A percentile compares a stretch with the other conserved stretches of the same genome.
phyloP scores from a whole-genome alignment of 2,113 vertebrate genomes.

The Drymodes brunneopygia region DNA sequence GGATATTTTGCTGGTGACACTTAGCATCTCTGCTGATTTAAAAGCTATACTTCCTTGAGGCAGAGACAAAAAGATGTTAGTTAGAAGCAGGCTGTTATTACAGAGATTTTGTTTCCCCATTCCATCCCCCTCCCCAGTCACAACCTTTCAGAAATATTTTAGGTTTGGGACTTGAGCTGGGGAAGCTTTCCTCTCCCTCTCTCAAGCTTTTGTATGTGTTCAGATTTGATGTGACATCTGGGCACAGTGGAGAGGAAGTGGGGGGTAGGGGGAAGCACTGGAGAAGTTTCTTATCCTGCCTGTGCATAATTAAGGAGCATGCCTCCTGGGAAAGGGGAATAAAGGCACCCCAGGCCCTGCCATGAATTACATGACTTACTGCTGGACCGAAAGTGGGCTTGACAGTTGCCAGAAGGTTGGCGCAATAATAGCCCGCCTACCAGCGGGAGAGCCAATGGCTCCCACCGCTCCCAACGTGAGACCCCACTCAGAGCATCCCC shows the following conservation, averaged over 20 bases:
- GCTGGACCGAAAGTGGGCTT: slow-evolving; percentile 68
- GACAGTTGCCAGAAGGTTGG: slow-evolving; percentile 70
- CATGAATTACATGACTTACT: slow-evolving; percentile 69
- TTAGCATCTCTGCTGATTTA: background rate
- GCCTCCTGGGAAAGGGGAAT: slow-evolving; percentile 64
- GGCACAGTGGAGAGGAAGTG: slow-evolving; percentile 32
- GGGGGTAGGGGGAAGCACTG: slow-evolving; percentile 21
- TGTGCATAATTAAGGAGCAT: slow-evolving; percentile 53
- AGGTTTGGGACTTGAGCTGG: slow-evolving; percentile 27
- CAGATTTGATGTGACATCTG: slow-evolving; percentile 62
- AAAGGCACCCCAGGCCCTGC: slow-evolving; percentile 66
- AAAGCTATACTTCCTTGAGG: background rate
- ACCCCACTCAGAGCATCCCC: background rate
- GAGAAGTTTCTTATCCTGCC: slow-evolving; percentile 44
- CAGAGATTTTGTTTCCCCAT: background rate
- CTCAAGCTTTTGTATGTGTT: slow-evolving; percentile 43
- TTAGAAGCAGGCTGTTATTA: background rate
- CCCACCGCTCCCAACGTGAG: background rate
- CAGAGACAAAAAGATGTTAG: background rate
- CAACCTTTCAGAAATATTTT: slow-evolving; percentile 57
- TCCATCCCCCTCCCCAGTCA: background rate
- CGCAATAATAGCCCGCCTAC: slow-evolving; percentile 55
- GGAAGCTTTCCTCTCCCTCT: slow-evolving; percentile 46
- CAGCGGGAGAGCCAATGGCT: background rate
- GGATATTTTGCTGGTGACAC: background rate